Base-by-base conservation (phyloP, 2,888 invertebrate genomes). In the Dryobotodes eremita region DNA sequence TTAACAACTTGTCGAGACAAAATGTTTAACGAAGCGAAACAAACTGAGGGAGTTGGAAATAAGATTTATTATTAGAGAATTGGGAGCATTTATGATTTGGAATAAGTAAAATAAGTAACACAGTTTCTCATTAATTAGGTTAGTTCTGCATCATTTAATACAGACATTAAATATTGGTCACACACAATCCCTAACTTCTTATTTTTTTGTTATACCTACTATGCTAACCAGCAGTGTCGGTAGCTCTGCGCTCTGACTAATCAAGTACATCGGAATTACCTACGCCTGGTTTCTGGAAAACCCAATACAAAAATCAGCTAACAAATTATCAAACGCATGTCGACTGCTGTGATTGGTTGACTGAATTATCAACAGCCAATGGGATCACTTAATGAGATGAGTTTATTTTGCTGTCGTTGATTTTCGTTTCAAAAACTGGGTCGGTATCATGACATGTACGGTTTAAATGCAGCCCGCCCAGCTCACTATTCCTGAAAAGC, bases 1-100 rank as follows among this genome's bases (percentile, higher is more conserved):
- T 53, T 79, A 31, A 65, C 78, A 72, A 78, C 42, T 79, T 72
- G n/a, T 42, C 6, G 50, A 71, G 31, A 78, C 71, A 72, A 79
- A 36, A 71, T 71, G 26, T 79, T 57, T 46, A 26, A 69, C 69
- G 53, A 78, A 78, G 55, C 26, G 36, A 64, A 72, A 65, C 64
- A 15, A 65, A 50, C 17, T 20, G 15, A 20, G 64, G 26, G 50
- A 65, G 15, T 46, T 72, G 23, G 48, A 42, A 78, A 78, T 78
- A 57, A 57, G 48, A 64, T 79, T 77, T n/a, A n/a, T n/a, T n/a
- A n/a, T n/a, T n/a, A n/a, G n/a, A n/a, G n/a, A n/a, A n/a, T n/a
- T 55, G 23, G 36, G 23, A 48, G n/a, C 15, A 42, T 50, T 64
- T 64, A 50, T 65, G 7, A 79, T 57, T 78, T 78, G 15, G 23